Base-by-base conservation (phyloP, 2,888 invertebrate species). In the Halictus ligatus region DNA sequence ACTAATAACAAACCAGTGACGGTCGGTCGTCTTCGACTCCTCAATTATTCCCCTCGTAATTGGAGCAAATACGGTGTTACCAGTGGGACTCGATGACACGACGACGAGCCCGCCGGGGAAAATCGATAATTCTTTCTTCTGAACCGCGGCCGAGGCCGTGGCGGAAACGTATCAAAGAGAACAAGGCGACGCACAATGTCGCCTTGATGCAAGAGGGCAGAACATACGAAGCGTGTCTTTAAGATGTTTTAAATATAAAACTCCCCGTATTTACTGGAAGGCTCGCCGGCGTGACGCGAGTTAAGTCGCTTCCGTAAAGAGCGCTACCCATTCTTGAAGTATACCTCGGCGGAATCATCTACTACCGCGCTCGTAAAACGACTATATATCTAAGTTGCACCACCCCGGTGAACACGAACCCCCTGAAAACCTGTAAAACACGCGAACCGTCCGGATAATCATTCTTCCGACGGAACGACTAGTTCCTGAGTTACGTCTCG, bases 351-450 rank as follows among this genome's bases (percentile, higher is more conserved):
- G 81, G 82, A 89, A 88, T 87, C 78, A 84, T 87, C 83, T 78
- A 80, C 83, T 67, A 64, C 64, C 74, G 72, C 6, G 75, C 60
- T 86, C 85, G 88, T 88, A 88, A 88, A 89, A 87, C 79, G 74
- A 72, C 78, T 85, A 85, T 88, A 87, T 80, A 85, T 85, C 80
- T 87, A 75, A 80, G 80, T 83, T 79, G 76, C 88, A 72, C 84
- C 79, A 81, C 84, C 84, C 84, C 78, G 50, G 81, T 76, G 79
- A 87, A 83, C 83, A 88, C 86, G 88, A 89, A 89, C 84, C 89
- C 83, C 35, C 85, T 81, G 89, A 88, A 89, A 90, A 88, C 89
- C 88, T 90, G 88, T 88, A 89, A 90, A 91, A 89, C 91, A 90
- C 88, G 89, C 91, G 84, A 92, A 83, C 84, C 86, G 83, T 83